Evolutionary conservation across 2,888 invertebrate species (phyloP).

Genomic region (Orthonevra nobilis): DNA sequence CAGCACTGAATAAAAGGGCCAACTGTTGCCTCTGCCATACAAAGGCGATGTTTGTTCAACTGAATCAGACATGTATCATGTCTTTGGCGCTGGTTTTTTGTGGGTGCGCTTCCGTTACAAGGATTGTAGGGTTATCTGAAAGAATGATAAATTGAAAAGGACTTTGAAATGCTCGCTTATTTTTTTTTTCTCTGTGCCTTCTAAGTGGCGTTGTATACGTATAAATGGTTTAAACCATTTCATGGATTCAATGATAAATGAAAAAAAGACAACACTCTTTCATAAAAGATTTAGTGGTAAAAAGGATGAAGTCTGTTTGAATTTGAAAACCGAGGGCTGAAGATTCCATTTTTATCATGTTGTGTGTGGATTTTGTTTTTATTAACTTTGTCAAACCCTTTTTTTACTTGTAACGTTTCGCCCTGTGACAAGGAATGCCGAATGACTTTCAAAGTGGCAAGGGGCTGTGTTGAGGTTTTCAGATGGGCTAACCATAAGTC

Average conservation of each 20-base stretch:
- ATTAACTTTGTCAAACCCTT: too few species aligned
- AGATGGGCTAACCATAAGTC: too few species aligned
- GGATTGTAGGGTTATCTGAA: slow-evolving; percentile 22
- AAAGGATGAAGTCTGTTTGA: too few species aligned
- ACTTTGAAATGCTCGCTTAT: slow-evolving; percentile 8
- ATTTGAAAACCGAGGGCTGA: too few species aligned
- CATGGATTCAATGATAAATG: slow-evolving; percentile 2
- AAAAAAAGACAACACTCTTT: too few species aligned
- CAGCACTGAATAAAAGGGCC: slow-evolving; percentile 8
- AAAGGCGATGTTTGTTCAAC: slow-evolving; percentile 4
- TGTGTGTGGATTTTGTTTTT: too few species aligned
- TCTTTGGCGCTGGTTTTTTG: neutral
- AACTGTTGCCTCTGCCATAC: slow-evolving; percentile 37
- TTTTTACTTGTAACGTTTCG: too few species aligned
- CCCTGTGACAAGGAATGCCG: too few species aligned
- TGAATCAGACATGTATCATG: slow-evolving; percentile 5
- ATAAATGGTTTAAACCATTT: neutral
- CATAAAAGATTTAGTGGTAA: too few species aligned
- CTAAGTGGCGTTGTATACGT: neutral
- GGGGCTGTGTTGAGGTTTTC: too few species aligned
- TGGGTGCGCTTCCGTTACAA: slow-evolving; percentile 6
- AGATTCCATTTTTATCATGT: too few species aligned
- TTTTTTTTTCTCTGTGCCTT: neutral
- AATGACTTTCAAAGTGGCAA: too few species aligned
- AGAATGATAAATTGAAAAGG: slow-evolving; percentile 50